A percentile compares a stretch with the other conserved stretches of the same genome.
Conservation (phyloP, 2,888 invertebrate species). For the Nemapogon koenigi region DNA sequence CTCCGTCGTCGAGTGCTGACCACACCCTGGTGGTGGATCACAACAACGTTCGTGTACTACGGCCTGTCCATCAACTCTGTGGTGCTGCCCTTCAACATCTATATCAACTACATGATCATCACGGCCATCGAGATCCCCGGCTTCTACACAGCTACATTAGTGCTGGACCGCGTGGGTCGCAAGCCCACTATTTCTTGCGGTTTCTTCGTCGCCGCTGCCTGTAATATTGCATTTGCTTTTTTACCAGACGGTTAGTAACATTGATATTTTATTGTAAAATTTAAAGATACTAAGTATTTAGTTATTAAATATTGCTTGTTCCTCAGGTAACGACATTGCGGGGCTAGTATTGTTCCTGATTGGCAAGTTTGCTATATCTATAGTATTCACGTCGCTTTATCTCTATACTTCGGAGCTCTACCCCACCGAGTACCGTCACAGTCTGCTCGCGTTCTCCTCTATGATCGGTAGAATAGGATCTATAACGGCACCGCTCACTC, state of each 20-base stretch:
- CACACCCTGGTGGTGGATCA: constrained; percentile 80
- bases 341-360: constrained; percentile 60
- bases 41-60: constrained; percentile 80
- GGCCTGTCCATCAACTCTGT: constrained; percentile 81
- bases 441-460: constrained; percentile 71
- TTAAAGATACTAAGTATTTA: not conserved
- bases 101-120: constrained; percentile 73
- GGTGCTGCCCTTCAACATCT: constrained; percentile 73
- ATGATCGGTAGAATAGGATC: constrained; percentile 76
- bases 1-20: constrained; percentile 65
- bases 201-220: constrained; percentile 64
- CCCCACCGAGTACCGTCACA: constrained; percentile 73
- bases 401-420: constrained; percentile 75
- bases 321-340: constrained; percentile 17
- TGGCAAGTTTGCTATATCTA: constrained; percentile 71
- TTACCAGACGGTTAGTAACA: constrained; percentile 55
- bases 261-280: not conserved
- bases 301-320: not conserved
- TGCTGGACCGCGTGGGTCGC: constrained; percentile 69
- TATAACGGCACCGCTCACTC: constrained; percentile 74
- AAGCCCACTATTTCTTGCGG: constrained; percentile 64
- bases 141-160: constrained; percentile 64
- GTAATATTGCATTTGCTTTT: constrained; percentile 42
- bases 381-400: constrained; percentile 70
- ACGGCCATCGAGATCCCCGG: constrained; percentile 75